Evolutionary conservation across 2,888 invertebrate genomes (phyloP).

Genomic region (Theretra japonica): DNA sequence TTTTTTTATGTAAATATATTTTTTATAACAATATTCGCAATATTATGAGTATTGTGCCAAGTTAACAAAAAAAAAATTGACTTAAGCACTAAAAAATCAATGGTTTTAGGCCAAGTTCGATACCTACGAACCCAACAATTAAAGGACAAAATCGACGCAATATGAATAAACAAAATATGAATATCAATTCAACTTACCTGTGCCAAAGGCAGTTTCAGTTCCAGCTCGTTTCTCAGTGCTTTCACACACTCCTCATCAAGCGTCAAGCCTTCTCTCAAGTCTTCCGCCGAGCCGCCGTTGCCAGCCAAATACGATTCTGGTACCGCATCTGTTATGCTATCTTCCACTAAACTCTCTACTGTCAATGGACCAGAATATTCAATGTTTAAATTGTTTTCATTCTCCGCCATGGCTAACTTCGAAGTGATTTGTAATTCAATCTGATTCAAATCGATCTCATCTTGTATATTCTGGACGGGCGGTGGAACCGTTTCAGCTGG

Average conservation of each 20-base stretch:
- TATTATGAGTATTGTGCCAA: neutral
- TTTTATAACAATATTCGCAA: neutral
- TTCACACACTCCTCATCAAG: constrained; percentile 89
- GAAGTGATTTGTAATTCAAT: constrained; percentile 78
- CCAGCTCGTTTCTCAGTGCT: constrained; percentile 88
- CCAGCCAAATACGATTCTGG: constrained; percentile 73
- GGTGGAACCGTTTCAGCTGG: constrained; percentile 47
- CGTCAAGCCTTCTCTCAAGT: constrained; percentile 83
- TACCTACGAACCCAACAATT: too few relatives aligned
- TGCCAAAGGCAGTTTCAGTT: constrained; percentile 88
- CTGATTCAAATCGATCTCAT: constrained; percentile 71
- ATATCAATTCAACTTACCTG: constrained; percentile 72
- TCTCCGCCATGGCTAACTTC: constrained; percentile 80
- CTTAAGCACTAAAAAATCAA: too few relatives aligned
- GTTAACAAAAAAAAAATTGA: neutral
- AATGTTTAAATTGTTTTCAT: constrained; percentile 81
- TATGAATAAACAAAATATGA: too few relatives aligned
- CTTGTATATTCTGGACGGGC: constrained; percentile 51
- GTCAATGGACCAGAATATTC: constrained; percentile 77
- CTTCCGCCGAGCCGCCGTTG: constrained; percentile 80
- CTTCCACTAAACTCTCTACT: constrained; percentile 66
- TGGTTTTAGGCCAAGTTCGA: too few relatives aligned
- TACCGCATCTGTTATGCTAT: constrained; percentile 60
- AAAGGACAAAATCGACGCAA: too few relatives aligned
- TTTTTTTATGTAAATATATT: neutral